phyloP scores from a whole-genome alignment of 2,888 invertebrate species.

The Steinernema scapterisci region DNA sequence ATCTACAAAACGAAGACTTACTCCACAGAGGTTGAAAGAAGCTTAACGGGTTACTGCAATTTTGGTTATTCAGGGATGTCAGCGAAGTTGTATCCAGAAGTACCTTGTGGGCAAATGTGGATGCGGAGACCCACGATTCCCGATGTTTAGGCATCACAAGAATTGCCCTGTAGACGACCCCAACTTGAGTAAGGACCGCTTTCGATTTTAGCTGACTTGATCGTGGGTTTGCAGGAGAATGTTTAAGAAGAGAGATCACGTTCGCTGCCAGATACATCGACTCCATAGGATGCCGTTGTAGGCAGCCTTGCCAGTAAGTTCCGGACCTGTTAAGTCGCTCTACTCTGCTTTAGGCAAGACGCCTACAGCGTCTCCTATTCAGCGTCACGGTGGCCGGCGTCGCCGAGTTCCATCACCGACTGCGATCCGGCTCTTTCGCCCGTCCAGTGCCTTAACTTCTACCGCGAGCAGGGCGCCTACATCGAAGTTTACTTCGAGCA shows the following conservation, averaged over 20 bases:
- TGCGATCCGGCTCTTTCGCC: slow-evolving; percentile 57
- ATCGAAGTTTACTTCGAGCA: slow-evolving; percentile 65
- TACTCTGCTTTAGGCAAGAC: slow-evolving; percentile 51
- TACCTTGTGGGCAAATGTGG: slow-evolving; percentile 56
- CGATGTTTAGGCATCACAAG: slow-evolving; percentile 47
- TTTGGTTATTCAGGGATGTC: slow-evolving; percentile 51
- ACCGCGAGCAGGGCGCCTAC: slow-evolving; percentile 55
- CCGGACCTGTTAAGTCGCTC: background rate
- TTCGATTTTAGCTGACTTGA: background rate
- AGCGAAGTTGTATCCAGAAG: slow-evolving; percentile 61
- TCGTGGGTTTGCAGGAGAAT: slow-evolving; percentile 53
- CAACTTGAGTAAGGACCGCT: slow-evolving; percentile 42
- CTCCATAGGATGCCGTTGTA: slow-evolving; percentile 52
- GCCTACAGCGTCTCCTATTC: slow-evolving; percentile 62
- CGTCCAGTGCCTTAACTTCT: slow-evolving; percentile 56
- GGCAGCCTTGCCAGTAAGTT: slow-evolving; percentile 63
- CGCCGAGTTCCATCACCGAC: slow-evolving; percentile 48
- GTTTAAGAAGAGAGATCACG: slow-evolving; percentile 54
- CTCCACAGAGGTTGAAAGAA: slow-evolving; percentile 54
- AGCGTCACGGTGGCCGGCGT: slow-evolving; percentile 45
- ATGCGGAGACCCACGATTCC: slow-evolving; percentile 66
- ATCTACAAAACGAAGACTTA: slow-evolving; percentile 62
- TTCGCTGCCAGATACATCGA: slow-evolving; percentile 50
- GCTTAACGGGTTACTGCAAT: background rate
- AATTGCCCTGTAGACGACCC: slow-evolving; percentile 63